phyloP scores from a whole-genome alignment of 2,888 invertebrate genomes.

The Volucella inanis region DNA sequence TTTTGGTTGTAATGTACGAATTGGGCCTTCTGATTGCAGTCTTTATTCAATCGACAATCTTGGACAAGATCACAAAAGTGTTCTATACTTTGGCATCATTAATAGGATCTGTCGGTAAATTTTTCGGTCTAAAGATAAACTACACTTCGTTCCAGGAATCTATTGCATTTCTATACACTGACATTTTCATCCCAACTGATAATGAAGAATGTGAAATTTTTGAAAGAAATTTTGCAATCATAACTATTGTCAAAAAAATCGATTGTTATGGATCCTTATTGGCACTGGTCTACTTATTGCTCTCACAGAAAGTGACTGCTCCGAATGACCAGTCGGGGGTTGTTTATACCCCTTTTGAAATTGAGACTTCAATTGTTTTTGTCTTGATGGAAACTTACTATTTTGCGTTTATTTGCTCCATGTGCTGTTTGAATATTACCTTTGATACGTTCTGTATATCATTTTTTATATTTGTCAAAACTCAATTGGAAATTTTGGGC shows the following conservation, averaged over 20 bases:
- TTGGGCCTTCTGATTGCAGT: not conserved
- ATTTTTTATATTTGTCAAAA: constrained; percentile 77
- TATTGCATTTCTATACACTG: not conserved
- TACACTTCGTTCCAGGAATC: not conserved
- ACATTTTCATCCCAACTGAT: not conserved
- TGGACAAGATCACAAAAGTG: not conserved
- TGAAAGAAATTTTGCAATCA: not conserved
- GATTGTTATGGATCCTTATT: not conserved
- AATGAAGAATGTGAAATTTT: not conserved
- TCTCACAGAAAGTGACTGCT: constrained; percentile 67
- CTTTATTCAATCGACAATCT: not conserved
- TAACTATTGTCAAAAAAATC: not conserved
- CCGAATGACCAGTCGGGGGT: constrained; percentile 75
- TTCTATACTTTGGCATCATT: constrained; percentile 2
- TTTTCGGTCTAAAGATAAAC: not conserved
- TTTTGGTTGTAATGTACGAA: not conserved
- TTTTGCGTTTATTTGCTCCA: constrained; percentile 59
- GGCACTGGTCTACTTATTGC: not conserved
- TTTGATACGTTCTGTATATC: constrained; percentile 78
- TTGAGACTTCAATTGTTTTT: constrained; percentile 68
- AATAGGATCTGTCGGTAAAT: not conserved
- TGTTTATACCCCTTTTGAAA: constrained; percentile 76
- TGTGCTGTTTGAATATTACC: constrained; percentile 77
- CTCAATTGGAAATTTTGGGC: constrained; percentile 79
- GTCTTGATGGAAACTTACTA: constrained; percentile 76